Base-by-base conservation (phyloP, 2,797 vertebrate species). In the Podarcis siculus region DNA sequence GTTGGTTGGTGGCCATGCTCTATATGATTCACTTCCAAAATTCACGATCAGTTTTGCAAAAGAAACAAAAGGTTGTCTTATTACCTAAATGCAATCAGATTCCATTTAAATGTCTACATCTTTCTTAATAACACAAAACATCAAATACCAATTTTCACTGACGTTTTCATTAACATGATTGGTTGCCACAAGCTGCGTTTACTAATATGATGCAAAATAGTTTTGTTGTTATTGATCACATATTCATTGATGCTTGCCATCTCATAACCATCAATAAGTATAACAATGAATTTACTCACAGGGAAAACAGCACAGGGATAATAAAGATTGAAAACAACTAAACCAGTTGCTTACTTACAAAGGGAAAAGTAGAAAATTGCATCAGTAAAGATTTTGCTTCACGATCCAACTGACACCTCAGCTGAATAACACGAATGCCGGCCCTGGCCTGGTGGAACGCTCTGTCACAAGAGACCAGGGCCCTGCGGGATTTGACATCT, bases 121-220 rank as follows among this genome's bases (percentile, higher is more conserved):
- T 45, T 45, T 27, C 10, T 89, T 79, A 80, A 89, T 85, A 25
- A 83, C 67, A 10, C 35, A 80, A 79, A 92, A 75, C 8, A 77
- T 15, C 13, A 71, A 61, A 64, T 78, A 67, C 86, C 8, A 79
- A 77, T 82, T 82, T 82, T 82, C 72, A 76, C 9, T 82, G 39
- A 23, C 30, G 21, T n/a, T n/a, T 72, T 76, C n/a, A 73, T 85
- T 78, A 85, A 79, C 1, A 49, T 0, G 0, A 82, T 17, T 0
- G 55, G 30, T 58, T 32, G 30, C 81, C 83, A 89, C 79, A 49
- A 85, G 39, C 58, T 82, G 27, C 4, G 13, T 82, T 85, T 49
- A 79, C 0, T 69, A 45, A 25, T 0, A 9, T 35, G 75, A 10
- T 61, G 45, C 1, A 69, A 88, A 90, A 67, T 49, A 90, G 61